Base-by-base conservation (phyloP, 2,888 invertebrate species). In the Drosophila mayaguana region DNA sequence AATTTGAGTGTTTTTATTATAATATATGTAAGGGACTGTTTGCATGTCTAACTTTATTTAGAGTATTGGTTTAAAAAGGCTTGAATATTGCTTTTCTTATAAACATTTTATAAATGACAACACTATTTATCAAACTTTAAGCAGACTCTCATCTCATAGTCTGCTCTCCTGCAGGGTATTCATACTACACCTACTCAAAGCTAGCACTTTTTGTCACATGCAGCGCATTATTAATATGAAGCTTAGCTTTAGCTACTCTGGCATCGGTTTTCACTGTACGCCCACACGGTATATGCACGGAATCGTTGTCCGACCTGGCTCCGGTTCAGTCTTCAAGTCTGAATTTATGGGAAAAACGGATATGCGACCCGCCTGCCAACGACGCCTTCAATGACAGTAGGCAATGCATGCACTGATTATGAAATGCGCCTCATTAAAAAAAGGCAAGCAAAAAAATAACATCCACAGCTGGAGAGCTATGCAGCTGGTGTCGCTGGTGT, bases 261-360 rank as follows among this genome's bases (percentile, higher is more conserved):
- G 40, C 32, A 54, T 60, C 48, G 64, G 56, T 20, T 64, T 68
- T 40, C 45, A 11, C 22, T 61, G 18, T 38, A n/a, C 38, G 61
- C 59, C 62, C 73, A 42, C 40, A 40, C 38, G 54, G 8, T n/a
- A 28, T n/a, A 34, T 32, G 68, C 66, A 50, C 18, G 18, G 80
- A 73, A 69, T 69, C 51, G 72, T 45, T 51, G 66, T 66, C 60
- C 66, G 25, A 66, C 50, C 60, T 54, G 63, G 69, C 71, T 77
- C 70, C 61, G 55, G 70, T 70, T 73, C 43, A 43, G 53, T 71
- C 55, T 72, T 72, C 66, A 75, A 69, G 78, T 72, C 64, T 69
- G 83, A 85, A 84, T 84, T 84, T 84, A 85, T 83, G 82, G 76
- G 82, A 64, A 83, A 82, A 76, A 83, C 82, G 86, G 86, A 85